Base-by-base conservation (phyloP, 2,797 vertebrate species). In the Trematomus bernacchii region DNA sequence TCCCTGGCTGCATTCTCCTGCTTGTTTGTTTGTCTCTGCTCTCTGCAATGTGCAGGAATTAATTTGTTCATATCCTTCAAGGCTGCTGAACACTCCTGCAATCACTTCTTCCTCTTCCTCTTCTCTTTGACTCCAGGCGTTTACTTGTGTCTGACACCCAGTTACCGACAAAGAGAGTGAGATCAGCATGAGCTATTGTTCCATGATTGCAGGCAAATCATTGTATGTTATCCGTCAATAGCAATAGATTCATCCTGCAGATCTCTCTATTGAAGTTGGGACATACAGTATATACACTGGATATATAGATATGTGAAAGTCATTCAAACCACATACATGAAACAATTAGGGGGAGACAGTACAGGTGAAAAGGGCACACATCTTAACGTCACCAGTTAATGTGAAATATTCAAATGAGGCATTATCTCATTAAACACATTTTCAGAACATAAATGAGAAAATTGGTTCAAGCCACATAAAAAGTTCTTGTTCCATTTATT, bases 11-110 rank as follows among this genome's bases (percentile, higher is more conserved):
- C 58, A 69, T 77, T 81, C 52, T 9, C 12, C 68, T 10, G 30
- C 75, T 50, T 27, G 60, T 43, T 18, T 73, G 37, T 77, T 80
- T 64, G 69, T 58, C 18, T 75, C 19, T 57, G 70, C 47, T 66
- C 62, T 48, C 46, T 58, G 65, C 47, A 46, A 10, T 51, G 53
- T 2, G 30, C 23, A 43, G 71, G 47, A 62, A 69, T 68, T 16
- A 64, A 73, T 79, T 68, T 57, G 65, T 69, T 71, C 40, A 57
- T 64, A 52, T 61, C 10, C 46, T 78, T 77, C 77, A 77, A 44
- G 61, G 60, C 62, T 68, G 47, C 13, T 8, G 63, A 44, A 42
- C 54, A 54, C 46, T 27, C 46, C 66, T 55, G 37, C 46, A 77
- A 65, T 6, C 44, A 6, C 62, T 16, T 57, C 19, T 6, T 73